Conservation (phyloP, 1,140 invertebrate species). For the Campoletis sonorensis region DNA sequence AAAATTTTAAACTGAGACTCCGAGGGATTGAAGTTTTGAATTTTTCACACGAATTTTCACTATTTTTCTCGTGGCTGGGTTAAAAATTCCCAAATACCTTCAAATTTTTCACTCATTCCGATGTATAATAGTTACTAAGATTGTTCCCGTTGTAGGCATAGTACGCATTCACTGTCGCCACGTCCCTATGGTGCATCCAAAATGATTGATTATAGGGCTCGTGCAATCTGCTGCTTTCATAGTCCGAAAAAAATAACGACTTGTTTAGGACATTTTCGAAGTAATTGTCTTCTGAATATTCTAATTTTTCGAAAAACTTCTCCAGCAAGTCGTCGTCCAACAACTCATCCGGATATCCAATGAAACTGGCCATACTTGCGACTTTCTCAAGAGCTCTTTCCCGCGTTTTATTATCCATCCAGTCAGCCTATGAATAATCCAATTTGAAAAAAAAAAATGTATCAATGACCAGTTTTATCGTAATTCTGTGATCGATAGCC, state of each 20-base stretch:
- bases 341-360: conserved; percentile 90
- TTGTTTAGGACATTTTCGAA: conserved; percentile 86
- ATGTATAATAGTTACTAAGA: too few species aligned
- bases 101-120: too few species aligned
- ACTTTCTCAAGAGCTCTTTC: conserved; percentile 84
- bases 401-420: conserved; percentile 92
- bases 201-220: conserved; percentile 90
- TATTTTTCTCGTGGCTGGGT: too few species aligned
- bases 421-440: conserved; percentile 87
- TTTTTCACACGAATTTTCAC: too few species aligned
- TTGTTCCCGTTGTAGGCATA: conserved; percentile 90
- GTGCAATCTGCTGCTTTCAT: conserved; percentile 85
- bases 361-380: conserved; percentile 84
- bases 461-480: too few species aligned
- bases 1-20: too few species aligned
- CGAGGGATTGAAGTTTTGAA: too few species aligned
- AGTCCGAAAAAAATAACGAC: conserved; percentile 86
- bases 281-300: conserved; percentile 82
- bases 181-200: conserved; percentile 86
- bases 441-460: too few species aligned
- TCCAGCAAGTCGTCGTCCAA: conserved; percentile 85
- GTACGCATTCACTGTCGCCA: conserved; percentile 89
- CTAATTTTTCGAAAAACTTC: conserved; percentile 85
- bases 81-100: too few species aligned
- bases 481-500: too few species aligned